Evolutionary conservation across 2,113 vertebrate genomes (phyloP).

Genomic region (Desmodus rotundus): DNA sequence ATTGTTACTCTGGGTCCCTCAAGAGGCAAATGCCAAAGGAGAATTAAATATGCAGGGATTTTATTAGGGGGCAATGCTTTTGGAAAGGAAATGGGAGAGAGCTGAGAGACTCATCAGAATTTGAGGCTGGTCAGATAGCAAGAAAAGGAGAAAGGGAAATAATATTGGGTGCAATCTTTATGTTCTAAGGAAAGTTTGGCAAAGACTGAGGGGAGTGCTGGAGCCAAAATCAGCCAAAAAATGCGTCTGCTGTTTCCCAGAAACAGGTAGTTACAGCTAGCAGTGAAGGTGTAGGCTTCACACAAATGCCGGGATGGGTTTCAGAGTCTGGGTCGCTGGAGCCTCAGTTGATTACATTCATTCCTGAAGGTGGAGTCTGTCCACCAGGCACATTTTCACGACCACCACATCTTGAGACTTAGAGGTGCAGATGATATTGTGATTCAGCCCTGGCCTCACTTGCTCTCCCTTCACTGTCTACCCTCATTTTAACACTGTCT

Average conservation of each 20-base stretch:
- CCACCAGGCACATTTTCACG: background rate
- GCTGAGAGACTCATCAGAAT: background rate
- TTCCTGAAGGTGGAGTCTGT: background rate
- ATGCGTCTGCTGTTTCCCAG: background rate
- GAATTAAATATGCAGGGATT: background rate
- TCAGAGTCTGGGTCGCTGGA: background rate
- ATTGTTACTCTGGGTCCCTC: background rate
- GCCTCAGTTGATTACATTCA: fast-evolving
- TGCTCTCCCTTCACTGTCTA: background rate
- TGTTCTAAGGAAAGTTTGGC: background rate
- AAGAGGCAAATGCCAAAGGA: background rate
- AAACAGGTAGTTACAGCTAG: background rate
- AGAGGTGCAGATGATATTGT: background rate
- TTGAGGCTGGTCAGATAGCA: background rate
- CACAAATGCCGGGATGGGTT: background rate
- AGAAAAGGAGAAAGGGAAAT: background rate
- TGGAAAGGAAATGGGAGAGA: background rate
- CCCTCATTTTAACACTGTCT: background rate
- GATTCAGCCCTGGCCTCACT: background rate
- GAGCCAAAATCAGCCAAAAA: background rate
- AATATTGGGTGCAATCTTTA: background rate
- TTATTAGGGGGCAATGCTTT: background rate
- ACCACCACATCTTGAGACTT: background rate
- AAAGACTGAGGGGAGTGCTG: background rate
- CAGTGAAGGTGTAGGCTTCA: background rate